phyloP scores from a whole-genome alignment of 2,888 invertebrate species.

The Hermaeophaga mercurialis region DNA sequence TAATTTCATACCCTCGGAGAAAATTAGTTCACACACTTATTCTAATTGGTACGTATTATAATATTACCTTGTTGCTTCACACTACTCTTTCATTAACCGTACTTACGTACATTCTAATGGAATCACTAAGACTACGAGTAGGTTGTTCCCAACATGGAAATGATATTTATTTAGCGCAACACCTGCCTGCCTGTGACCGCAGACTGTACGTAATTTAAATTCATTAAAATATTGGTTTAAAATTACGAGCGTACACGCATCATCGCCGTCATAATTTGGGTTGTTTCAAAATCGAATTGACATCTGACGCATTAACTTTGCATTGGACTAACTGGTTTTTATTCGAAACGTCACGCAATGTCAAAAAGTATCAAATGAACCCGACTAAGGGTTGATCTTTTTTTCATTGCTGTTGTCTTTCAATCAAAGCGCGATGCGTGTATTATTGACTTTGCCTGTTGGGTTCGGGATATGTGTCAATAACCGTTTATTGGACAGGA shows the following conservation, averaged over 20 bases:
- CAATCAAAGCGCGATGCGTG: neutral
- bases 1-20: no score
- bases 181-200: neutral
- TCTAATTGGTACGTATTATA: neutral
- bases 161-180: neutral
- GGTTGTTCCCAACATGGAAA: neutral
- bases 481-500: neutral
- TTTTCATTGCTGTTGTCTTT: constrained; percentile 4
- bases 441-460: constrained; percentile 1
- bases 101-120: neutral
- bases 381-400: neutral
- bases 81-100: neutral
- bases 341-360: constrained; percentile 9
- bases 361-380: constrained; percentile 1
- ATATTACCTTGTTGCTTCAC: neutral
- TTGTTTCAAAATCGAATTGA: neutral
- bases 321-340: constrained; percentile 12
- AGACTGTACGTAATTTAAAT: neutral
- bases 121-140: neutral
- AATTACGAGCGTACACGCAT: neutral
- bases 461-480: neutral
- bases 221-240: constrained; percentile 6
- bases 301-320: constrained; percentile 3
- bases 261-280: neutral
- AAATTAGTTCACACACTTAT: neutral